Evolutionary conservation across 1,140 invertebrate species (phyloP).

Genomic region (Drosophila punjabiensis): DNA sequence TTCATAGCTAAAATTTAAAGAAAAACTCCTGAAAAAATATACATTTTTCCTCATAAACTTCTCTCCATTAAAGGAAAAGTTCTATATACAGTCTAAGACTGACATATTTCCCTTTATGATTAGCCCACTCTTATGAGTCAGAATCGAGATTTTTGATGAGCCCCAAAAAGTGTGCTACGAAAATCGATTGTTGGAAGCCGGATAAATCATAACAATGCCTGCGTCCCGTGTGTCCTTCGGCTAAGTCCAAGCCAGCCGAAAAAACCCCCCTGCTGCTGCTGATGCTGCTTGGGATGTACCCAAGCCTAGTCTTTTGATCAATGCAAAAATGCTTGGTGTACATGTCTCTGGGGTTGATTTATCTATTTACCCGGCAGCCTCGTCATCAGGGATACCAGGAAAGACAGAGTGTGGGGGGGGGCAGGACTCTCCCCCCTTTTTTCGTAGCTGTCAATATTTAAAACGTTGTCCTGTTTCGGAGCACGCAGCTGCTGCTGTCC

Average conservation of each 20-base stretch:
- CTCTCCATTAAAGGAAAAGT: too few relatives aligned
- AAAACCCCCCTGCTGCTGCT: background rate
- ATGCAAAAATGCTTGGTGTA: slow-evolving; percentile 75
- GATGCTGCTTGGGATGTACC: background rate
- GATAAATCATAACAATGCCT: slow-evolving; percentile 71
- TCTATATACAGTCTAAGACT: background rate
- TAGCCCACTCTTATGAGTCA: slow-evolving; percentile 41
- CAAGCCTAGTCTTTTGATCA: slow-evolving; percentile 61
- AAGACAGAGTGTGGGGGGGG: background rate
- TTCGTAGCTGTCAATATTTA: slow-evolving; percentile 78
- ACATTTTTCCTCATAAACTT: background rate
- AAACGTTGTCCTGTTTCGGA: slow-evolving; percentile 75
- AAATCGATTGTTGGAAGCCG: slow-evolving; percentile 57
- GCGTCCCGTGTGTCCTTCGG: background rate
- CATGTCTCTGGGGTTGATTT: slow-evolving; percentile 83
- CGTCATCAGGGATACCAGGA: slow-evolving; percentile 26
- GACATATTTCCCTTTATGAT: slow-evolving; percentile 26
- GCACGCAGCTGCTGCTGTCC: slow-evolving; percentile 48
- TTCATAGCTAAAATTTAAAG: background rate
- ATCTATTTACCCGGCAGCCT: slow-evolving; percentile 77
- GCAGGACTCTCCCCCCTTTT: slow-evolving; percentile 15
- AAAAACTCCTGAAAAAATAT: background rate
- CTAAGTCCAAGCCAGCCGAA: background rate
- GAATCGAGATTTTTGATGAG: slow-evolving; percentile 28
- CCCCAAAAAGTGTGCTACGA: slow-evolving; percentile 61